phyloP scores from a whole-genome alignment of 2,888 invertebrate species.

The Nomada ferruginata region DNA sequence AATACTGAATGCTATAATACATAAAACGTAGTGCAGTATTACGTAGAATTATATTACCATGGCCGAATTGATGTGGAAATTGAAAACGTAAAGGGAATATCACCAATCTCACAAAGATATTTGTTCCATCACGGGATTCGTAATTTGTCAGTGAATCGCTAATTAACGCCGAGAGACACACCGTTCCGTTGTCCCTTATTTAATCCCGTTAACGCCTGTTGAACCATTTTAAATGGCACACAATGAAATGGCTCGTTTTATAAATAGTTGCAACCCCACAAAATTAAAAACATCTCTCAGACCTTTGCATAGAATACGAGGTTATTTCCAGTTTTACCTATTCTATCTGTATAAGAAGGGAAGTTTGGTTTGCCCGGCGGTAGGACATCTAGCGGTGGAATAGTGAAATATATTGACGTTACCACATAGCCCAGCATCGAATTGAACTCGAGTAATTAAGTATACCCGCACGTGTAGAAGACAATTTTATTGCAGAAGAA shows the following conservation, averaged over 20 bases:
- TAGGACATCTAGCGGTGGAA: constrained; percentile 44
- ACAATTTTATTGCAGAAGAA: constrained; percentile 4
- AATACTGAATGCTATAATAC: not conserved
- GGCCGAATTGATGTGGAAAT: constrained; percentile 13
- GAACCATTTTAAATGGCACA: constrained; percentile 66
- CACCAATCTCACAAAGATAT: constrained; percentile 46
- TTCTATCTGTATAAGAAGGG: constrained; percentile 45
- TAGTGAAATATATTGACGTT: constrained; percentile 2
- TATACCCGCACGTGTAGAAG: constrained; percentile 44
- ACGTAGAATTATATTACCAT: constrained; percentile 60
- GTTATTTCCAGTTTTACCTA: constrained; percentile 67
- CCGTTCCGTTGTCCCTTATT: constrained; percentile 38
- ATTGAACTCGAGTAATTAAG: constrained; percentile 34
- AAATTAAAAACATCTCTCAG: constrained; percentile 52
- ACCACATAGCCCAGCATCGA: not conserved
- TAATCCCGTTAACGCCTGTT: constrained; percentile 37
- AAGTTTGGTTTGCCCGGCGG: constrained; percentile 3
- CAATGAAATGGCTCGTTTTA: constrained; percentile 73
- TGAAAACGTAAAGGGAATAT: constrained; percentile 10
- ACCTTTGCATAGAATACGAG: constrained; percentile 53
- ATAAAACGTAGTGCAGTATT: not conserved
- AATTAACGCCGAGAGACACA: constrained; percentile 40
- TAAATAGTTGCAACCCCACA: constrained; percentile 75
- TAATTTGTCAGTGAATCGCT: constrained; percentile 21
- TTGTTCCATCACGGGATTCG: constrained; percentile 48